phyloP scores from a whole-genome alignment of 2,113 vertebrate species.

The Eulemur rufifrons region DNA sequence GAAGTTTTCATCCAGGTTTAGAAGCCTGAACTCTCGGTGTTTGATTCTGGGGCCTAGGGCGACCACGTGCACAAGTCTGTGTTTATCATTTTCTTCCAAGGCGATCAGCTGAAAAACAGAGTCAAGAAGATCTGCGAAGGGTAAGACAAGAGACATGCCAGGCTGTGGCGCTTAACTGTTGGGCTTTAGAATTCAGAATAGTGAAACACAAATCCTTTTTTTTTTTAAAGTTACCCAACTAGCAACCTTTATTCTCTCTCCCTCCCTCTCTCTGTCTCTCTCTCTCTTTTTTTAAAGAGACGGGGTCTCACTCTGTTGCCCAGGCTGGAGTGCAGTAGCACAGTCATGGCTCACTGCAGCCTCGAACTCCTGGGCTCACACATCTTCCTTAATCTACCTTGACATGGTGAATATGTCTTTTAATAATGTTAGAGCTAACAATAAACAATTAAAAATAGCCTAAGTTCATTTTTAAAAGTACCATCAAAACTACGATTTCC shows the following conservation, averaged over 20 bases:
- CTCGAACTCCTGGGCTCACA: no score
- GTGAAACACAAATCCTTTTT: neutral
- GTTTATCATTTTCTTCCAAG: slow-evolving; percentile 99
- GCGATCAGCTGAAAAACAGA: slow-evolving; percentile 97
- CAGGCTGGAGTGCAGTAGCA: no score
- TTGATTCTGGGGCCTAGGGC: slow-evolving; percentile 84
- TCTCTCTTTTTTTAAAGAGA: no score
- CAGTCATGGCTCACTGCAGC: no score
- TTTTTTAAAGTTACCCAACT: no score
- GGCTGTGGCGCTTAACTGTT: neutral
- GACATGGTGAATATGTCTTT: neutral
- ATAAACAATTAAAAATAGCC: neutral
- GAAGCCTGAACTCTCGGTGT: slow-evolving; percentile 43
- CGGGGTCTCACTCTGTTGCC: no score
- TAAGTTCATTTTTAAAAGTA: neutral
- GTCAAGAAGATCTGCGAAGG: slow-evolving; percentile 99
- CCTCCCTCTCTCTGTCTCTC: no score
- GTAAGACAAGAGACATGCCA: slow-evolving; percentile 79
- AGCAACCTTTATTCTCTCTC: no score
- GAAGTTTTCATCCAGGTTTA: neutral
- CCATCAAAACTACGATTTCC: neutral
- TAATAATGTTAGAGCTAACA: neutral
- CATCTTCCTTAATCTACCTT: neutral
- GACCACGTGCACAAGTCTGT: slow-evolving; percentile 98
- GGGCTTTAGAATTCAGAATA: neutral